phyloP scores from a whole-genome alignment of 2,888 invertebrate genomes.

The Drosophila leonis region DNA sequence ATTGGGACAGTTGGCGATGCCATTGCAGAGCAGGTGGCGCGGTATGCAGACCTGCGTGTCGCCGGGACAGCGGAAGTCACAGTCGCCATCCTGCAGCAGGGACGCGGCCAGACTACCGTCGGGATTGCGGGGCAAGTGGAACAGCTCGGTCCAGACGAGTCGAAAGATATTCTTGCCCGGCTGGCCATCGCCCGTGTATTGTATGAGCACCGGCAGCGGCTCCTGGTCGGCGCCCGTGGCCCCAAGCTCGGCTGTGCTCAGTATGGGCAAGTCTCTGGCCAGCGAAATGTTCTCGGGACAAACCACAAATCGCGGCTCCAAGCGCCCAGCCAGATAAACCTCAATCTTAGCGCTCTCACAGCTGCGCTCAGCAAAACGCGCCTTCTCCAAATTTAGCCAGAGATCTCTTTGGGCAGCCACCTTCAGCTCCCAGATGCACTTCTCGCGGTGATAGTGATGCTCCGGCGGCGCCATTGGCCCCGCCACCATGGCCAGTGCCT shows the following conservation, averaged over 20 bases:
- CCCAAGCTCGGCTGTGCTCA: constrained; percentile 92
- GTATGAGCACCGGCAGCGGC: constrained; percentile 89
- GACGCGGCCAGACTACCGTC: constrained; percentile 93
- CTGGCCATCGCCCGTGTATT: constrained; percentile 91
- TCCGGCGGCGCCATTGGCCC: constrained; percentile 84
- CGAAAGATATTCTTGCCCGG: constrained; percentile 94
- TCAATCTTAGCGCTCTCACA: constrained; percentile 95
- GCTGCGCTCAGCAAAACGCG: constrained; percentile 93
- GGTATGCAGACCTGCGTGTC: constrained; percentile 94
- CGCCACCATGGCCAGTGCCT: constrained; percentile 88
- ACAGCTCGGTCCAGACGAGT: constrained; percentile 95
- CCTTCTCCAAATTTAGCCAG: constrained; percentile 94
- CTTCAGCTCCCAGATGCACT: constrained; percentile 93
- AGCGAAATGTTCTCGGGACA: constrained; percentile 95
- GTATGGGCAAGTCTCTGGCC: constrained; percentile 91
- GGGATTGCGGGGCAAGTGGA: constrained; percentile 93
- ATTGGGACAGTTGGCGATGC: constrained; percentile 94
- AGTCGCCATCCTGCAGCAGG: constrained; percentile 90
- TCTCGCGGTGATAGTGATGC: constrained; percentile 86
- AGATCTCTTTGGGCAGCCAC: constrained; percentile 94
- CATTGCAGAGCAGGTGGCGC: constrained; percentile 93
- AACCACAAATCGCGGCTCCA: constrained; percentile 92
- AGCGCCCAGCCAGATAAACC: constrained; percentile 90
- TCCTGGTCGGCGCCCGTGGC: constrained; percentile 87
- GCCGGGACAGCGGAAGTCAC: constrained; percentile 95